Conservation (phyloP, 1,140 invertebrate species). For the Monochamus saltuarius region DNA sequence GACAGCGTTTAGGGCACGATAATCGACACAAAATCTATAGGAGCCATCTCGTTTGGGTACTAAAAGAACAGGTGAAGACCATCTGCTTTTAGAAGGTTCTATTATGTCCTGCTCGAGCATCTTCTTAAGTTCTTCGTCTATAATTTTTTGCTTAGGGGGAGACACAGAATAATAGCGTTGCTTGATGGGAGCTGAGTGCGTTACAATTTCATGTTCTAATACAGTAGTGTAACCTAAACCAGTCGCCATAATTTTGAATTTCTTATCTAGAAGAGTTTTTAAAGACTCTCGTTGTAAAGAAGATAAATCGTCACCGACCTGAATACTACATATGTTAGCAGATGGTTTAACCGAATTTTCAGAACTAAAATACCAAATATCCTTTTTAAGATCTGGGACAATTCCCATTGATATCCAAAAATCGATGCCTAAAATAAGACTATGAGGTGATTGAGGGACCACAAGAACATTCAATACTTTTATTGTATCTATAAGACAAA, state of each 20-base stretch:
- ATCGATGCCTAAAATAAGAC: conserved; percentile 23
- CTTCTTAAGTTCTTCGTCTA: not conserved
- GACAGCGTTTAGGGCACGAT: not conserved
- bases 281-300: too few relatives aligned
- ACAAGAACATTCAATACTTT: not conserved
- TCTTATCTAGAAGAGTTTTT: not conserved
- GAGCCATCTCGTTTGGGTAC: not conserved
- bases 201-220: not conserved
- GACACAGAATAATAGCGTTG: not conserved
- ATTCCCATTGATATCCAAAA: conserved; percentile 26
- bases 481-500: not conserved
- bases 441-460: conserved; percentile 14
- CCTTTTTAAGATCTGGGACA: too few relatives aligned
- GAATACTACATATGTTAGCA: too few relatives aligned
- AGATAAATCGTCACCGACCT: too few relatives aligned
- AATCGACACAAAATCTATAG: not conserved
- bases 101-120: conserved; percentile 4
- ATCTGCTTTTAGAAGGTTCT: not conserved
- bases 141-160: not conserved
- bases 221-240: not conserved
- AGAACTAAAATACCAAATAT: too few relatives aligned
- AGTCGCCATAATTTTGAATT: not conserved
- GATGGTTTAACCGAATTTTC: too few relatives aligned
- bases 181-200: not conserved
- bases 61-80: not conserved